Evolutionary conservation across 2,113 vertebrate species (phyloP).

Genomic region (Shinisaurus crocodilurus): DNA sequence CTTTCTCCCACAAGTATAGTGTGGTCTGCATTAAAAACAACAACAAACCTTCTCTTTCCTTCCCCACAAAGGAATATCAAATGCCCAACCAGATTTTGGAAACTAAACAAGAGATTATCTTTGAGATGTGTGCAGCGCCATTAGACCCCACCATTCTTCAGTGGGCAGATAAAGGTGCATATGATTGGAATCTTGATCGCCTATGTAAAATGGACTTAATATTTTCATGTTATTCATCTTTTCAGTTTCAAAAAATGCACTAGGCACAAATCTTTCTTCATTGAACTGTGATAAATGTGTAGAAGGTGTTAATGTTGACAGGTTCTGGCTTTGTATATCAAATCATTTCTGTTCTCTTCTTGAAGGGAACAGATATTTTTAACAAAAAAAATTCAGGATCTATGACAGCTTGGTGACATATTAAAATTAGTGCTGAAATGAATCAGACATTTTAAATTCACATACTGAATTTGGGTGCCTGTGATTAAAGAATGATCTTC

Average conservation of each 20-base stretch:
- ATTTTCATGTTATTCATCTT: background rate
- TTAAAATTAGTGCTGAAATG: slow-evolving; percentile 16
- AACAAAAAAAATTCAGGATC: background rate
- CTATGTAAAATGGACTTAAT: background rate
- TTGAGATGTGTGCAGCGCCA: too few species aligned
- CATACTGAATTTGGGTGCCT: background rate
- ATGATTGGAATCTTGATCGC: background rate
- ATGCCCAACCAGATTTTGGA: too few species aligned
- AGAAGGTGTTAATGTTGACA: slow-evolving; percentile 30
- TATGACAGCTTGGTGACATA: slow-evolving; percentile 14
- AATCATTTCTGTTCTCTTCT: slow-evolving; percentile 17
- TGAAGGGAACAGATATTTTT: slow-evolving; percentile 32
- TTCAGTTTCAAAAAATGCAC: background rate
- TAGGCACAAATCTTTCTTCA: slow-evolving; percentile 1
- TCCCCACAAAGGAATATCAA: background rate
- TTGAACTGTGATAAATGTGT: slow-evolving; percentile 10
- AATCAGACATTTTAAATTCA: slow-evolving; percentile 6
- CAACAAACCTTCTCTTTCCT: background rate
- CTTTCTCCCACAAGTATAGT: background rate
- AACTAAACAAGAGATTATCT: background rate
- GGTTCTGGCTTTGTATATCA: slow-evolving; percentile 11
- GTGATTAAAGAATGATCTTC: background rate
- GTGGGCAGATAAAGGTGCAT: background rate
- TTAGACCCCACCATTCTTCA: background rate
- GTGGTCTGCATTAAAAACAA: background rate